Percentiles rank a stretch among this genome's conserved stretches.
These are phyloP conservation scores for Drosophila ananassae DNA, from an alignment of 1,140 invertebrate species.

Conservation along the genomic window DNA sequence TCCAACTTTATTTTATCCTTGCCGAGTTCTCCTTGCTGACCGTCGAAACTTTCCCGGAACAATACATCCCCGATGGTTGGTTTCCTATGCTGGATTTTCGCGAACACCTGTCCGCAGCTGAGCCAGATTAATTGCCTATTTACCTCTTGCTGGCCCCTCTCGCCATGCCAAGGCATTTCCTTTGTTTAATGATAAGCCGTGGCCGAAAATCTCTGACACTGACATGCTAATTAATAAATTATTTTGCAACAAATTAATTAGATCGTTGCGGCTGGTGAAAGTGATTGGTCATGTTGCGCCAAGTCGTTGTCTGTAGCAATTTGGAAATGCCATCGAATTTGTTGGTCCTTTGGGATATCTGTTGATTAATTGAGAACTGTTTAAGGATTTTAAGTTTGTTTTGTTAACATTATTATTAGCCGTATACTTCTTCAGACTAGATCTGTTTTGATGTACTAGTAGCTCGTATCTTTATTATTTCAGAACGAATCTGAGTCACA, in stretches of 20 bases:
- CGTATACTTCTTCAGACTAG: neutral
- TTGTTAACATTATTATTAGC: neutral
- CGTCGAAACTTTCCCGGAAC: slow-evolving; percentile 21
- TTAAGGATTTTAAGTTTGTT: neutral
- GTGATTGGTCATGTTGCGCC: slow-evolving; percentile 51
- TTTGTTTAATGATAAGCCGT: slow-evolving; percentile 53
- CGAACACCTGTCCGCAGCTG: slow-evolving; percentile 58
- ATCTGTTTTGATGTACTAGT: neutral
- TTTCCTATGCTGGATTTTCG: slow-evolving; percentile 53
- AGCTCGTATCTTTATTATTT: neutral
- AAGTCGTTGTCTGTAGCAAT: slow-evolving; percentile 4
- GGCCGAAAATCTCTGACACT: slow-evolving; percentile 56
- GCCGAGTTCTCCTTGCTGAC: slow-evolving; percentile 25
- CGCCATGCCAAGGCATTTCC: slow-evolving; percentile 6
- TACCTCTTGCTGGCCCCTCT: slow-evolving; percentile 9
- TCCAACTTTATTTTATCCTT: slow-evolving; percentile 17
- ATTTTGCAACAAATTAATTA: slow-evolving; percentile 77
- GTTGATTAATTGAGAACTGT: slow-evolving; percentile 19
- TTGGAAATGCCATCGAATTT: neutral
- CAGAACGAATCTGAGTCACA: neutral
- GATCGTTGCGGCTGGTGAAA: slow-evolving; percentile 37
- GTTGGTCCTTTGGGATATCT: neutral
- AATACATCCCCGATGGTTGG: slow-evolving; percentile 10
- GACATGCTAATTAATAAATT: slow-evolving; percentile 78
- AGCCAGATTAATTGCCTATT: slow-evolving; percentile 70